A percentile compares a stretch with the other conserved stretches of the same genome.
Conservation (phyloP, 2,888 invertebrate genomes). For the Drosophila rubida region DNA sequence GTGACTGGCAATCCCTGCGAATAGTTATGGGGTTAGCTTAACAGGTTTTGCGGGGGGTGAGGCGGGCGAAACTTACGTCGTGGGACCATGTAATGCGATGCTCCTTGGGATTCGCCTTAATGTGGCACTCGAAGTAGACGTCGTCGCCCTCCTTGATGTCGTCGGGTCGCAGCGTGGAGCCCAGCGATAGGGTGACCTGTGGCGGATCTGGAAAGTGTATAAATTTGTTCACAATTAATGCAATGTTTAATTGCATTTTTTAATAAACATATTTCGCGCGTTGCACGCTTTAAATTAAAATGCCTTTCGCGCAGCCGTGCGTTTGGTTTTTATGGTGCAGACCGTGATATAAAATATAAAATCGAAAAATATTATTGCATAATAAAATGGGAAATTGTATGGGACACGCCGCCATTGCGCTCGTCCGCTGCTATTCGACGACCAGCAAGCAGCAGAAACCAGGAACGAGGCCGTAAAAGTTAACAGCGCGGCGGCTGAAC, state of each 20-base stretch:
- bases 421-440: constrained; percentile 18
- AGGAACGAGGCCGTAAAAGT: constrained; percentile 63
- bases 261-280: constrained; percentile 38
- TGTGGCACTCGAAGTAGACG: constrained; percentile 92
- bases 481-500: constrained; percentile 70
- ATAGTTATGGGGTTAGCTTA: background rate
- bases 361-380: constrained; percentile 79
- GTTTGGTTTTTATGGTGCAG: constrained; percentile 38
- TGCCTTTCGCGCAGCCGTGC: constrained; percentile 30
- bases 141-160: constrained; percentile 93
- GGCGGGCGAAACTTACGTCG: constrained; percentile 89
- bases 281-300: constrained; percentile 52
- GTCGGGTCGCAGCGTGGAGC: constrained; percentile 90
- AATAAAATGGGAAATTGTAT: constrained; percentile 66
- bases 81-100: constrained; percentile 92
- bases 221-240: constrained; percentile 41
- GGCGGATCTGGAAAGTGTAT: constrained; percentile 88
- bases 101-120: constrained; percentile 90
- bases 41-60: too few relatives aligned
- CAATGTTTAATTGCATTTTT: constrained; percentile 52
- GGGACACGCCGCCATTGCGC: constrained; percentile 22
- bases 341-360: constrained; percentile 65
- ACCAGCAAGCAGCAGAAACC: background rate
- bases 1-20: constrained; percentile 90
- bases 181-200: constrained; percentile 89